Conservation (phyloP, 2,888 invertebrate species). For the Athripsodes cinereus region DNA sequence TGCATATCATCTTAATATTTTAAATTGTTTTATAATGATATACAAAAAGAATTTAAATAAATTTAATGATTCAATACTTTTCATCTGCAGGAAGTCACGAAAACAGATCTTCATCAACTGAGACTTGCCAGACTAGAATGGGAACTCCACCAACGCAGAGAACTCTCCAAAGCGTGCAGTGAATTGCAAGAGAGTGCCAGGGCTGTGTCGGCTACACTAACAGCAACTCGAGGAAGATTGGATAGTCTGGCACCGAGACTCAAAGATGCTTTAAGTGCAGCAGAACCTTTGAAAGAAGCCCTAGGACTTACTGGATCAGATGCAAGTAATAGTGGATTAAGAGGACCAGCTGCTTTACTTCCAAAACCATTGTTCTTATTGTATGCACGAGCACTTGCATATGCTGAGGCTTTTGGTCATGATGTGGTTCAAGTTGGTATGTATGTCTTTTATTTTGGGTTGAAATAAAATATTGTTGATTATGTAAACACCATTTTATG, state of each 20-base stretch:
- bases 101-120: constrained; percentile 68
- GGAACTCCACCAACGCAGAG: constrained; percentile 84
- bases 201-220: constrained; percentile 66
- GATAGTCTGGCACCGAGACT: constrained; percentile 79
- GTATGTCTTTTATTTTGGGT: constrained; percentile 25
- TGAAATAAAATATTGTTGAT: background rate
- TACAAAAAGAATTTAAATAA: too few species aligned
- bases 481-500: background rate
- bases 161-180: constrained; percentile 69
- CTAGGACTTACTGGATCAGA: constrained; percentile 52
- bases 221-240: constrained; percentile 67
- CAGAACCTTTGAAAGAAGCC: constrained; percentile 85
- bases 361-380: constrained; percentile 80
- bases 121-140: constrained; percentile 84
- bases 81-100: constrained; percentile 58
- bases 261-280: constrained; percentile 53
- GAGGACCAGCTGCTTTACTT: constrained; percentile 59
- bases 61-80: too few species aligned
- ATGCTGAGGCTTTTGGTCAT: constrained; percentile 67
- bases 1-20: too few species aligned
- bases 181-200: constrained; percentile 73
- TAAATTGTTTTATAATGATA: too few species aligned
- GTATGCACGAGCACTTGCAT: constrained; percentile 79
- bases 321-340: background rate
- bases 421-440: constrained; percentile 42